phyloP scores from a whole-genome alignment of 2,113 vertebrate species.

The Sapayoa aenigma region DNA sequence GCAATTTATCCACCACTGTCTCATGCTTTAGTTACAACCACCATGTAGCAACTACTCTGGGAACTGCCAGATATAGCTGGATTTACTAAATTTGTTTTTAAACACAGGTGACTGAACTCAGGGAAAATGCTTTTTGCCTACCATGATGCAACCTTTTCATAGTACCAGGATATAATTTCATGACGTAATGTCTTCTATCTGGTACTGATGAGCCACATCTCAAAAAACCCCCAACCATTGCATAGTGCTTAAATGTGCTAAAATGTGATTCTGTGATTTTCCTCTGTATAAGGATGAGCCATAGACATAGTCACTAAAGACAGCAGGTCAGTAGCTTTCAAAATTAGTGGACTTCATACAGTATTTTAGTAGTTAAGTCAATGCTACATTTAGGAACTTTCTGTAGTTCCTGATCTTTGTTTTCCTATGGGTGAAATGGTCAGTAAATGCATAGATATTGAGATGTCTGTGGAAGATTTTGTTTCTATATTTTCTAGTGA shows the following conservation, averaged over 20 bases:
- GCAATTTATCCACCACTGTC: constrained; percentile 23
- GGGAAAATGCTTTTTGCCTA: background rate
- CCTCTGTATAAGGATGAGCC: background rate
- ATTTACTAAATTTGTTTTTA: constrained; percentile 4
- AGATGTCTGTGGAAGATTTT: background rate
- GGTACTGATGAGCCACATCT: background rate
- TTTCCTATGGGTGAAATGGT: background rate
- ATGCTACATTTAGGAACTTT: background rate
- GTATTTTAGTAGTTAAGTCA: background rate
- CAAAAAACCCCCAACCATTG: background rate
- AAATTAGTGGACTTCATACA: background rate
- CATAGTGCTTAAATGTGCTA: background rate
- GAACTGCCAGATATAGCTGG: background rate
- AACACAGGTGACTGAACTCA: background rate
- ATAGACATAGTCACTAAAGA: background rate
- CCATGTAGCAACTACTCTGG: background rate
- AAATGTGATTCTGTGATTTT: background rate
- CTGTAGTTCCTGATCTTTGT: background rate
- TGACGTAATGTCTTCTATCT: background rate
- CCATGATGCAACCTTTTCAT: background rate
- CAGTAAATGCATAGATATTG: background rate
- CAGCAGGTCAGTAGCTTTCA: background rate
- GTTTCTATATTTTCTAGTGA: background rate
- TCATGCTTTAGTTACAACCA: background rate
- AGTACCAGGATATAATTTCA: background rate